A percentile compares a stretch with the other conserved stretches of the same genome.
Evolutionary conservation across 2,888 invertebrate genomes (phyloP).

Genomic region (Synergus itoensis): DNA sequence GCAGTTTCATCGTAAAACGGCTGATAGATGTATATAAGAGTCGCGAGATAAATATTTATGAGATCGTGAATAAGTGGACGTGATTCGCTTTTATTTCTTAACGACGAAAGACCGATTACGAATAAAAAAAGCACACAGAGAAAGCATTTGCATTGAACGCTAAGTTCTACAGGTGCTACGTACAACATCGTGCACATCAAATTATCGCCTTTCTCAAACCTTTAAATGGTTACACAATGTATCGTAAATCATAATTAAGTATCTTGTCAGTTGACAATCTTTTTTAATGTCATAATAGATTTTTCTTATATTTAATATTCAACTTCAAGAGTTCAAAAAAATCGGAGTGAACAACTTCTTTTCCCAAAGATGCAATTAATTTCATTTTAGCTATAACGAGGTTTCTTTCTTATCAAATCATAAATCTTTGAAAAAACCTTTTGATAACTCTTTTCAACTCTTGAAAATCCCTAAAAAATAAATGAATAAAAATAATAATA

Average conservation of each 20-base stretch:
- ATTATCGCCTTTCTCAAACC: constrained; percentile 10
- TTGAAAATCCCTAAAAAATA: too few relatives aligned
- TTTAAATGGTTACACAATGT: background rate
- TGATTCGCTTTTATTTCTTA: constrained; percentile 30
- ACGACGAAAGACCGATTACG: constrained; percentile 28
- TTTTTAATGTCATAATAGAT: background rate
- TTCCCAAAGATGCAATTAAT: background rate
- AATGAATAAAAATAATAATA: too few relatives aligned
- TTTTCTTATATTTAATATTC: background rate
- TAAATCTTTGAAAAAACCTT: too few relatives aligned
- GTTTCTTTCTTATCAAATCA: constrained; percentile 16
- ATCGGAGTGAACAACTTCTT: background rate
- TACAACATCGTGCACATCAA: background rate
- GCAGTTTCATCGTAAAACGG: constrained; percentile 12
- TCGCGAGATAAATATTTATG: constrained; percentile 14
- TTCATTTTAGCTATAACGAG: background rate
- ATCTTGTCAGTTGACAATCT: background rate
- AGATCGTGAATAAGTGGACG: constrained; percentile 12
- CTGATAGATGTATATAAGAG: background rate
- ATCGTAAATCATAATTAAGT: background rate
- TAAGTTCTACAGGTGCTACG: background rate
- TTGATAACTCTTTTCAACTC: too few relatives aligned
- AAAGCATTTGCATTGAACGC: background rate
- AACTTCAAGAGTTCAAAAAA: background rate
- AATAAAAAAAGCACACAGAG: constrained; percentile 18